These are phyloP conservation scores for Falcaria lacertinaria DNA, from an alignment of 2,888 invertebrate genomes.

Conservation along the genomic window DNA sequence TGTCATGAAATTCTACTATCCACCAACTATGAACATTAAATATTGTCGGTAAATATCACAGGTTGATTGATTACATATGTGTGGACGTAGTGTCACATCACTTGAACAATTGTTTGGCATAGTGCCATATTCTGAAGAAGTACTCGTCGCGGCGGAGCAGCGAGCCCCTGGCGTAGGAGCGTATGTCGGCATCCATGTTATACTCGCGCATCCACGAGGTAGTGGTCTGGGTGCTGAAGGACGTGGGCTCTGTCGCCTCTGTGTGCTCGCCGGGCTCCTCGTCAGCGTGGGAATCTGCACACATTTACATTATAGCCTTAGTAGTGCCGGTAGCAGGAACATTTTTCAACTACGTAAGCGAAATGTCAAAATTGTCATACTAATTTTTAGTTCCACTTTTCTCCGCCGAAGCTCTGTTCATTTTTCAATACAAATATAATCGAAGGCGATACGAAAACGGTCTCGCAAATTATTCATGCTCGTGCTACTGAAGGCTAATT, in stretches of 20 bases:
- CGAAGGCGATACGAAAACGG: too few relatives aligned
- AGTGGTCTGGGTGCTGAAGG: conserved; percentile 95
- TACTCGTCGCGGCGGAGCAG: conserved; percentile 93
- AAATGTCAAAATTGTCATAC: too few relatives aligned
- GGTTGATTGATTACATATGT: conserved; percentile 58
- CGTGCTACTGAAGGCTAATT: too few relatives aligned
- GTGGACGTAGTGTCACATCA: conserved; percentile 52
- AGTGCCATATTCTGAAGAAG: conserved; percentile 96
- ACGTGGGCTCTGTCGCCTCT: conserved; percentile 88
- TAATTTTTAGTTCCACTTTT: too few relatives aligned
- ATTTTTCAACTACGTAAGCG: too few relatives aligned
- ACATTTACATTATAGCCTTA: not conserved
- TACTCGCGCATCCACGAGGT: conserved; percentile 96
- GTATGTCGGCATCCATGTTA: conserved; percentile 96
- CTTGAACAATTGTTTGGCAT: conserved; percentile 90
- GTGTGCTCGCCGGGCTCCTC: conserved; percentile 75
- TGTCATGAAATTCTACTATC: conserved; percentile 31
- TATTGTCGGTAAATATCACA: conserved; percentile 67
- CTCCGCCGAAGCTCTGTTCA: too few relatives aligned
- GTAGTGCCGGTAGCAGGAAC: too few relatives aligned
- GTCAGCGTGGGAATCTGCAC: conserved; percentile 58
- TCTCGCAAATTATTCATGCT: too few relatives aligned
- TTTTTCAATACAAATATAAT: too few relatives aligned
- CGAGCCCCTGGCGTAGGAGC: conserved; percentile 92
- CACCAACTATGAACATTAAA: conserved; percentile 47